Percentiles rank a stretch among this genome's conserved stretches.
Conservation (phyloP, 2,888 invertebrate genomes). For the Tethea ocularis region DNA sequence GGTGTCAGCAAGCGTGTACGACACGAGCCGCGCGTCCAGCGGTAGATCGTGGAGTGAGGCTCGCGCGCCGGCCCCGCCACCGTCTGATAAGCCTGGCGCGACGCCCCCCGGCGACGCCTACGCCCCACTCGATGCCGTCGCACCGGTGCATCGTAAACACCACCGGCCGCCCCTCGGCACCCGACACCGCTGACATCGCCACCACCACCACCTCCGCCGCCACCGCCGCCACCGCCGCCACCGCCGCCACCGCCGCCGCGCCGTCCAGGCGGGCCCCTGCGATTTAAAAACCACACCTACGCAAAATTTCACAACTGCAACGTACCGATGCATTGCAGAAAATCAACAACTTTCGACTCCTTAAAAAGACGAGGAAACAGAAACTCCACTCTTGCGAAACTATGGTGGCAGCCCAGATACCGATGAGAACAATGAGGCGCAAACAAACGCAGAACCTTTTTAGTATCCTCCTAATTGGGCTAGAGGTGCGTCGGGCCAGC, state of each 20-base stretch:
- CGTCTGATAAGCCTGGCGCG: conserved; percentile 83
- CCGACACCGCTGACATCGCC: conserved; percentile 34
- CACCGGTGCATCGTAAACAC: conserved; percentile 74
- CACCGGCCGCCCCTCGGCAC: conserved; percentile 69
- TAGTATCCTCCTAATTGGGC: conserved; percentile 79
- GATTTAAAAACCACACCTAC: conserved; percentile 74
- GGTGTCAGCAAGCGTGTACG: conserved; percentile 69
- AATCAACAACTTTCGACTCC: conserved; percentile 80
- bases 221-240: conserved; percentile 22
- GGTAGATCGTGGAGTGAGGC: conserved; percentile 78
- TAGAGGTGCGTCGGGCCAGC: conserved; percentile 58
- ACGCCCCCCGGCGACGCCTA: conserved; percentile 83
- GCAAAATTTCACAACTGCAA: conserved; percentile 74
- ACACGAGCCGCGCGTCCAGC: conserved; percentile 74
- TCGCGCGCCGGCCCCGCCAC: conserved; percentile 81
- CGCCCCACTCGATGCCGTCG: conserved; percentile 78
- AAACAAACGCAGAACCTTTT: conserved; percentile 75
- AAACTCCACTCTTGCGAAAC: conserved; percentile 63
- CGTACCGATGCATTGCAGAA: conserved; percentile 54
- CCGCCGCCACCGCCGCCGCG: conserved; percentile 10
- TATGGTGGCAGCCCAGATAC: conserved; percentile 69
- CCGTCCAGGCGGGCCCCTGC: conserved; percentile 73
- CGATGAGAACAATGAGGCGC: conserved; percentile 74
- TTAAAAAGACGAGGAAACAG: conserved; percentile 77
- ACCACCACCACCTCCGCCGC: conserved; percentile 40